Evolutionary conservation across 2,888 invertebrate genomes (phyloP).

Genomic region (Acronicta alni): DNA sequence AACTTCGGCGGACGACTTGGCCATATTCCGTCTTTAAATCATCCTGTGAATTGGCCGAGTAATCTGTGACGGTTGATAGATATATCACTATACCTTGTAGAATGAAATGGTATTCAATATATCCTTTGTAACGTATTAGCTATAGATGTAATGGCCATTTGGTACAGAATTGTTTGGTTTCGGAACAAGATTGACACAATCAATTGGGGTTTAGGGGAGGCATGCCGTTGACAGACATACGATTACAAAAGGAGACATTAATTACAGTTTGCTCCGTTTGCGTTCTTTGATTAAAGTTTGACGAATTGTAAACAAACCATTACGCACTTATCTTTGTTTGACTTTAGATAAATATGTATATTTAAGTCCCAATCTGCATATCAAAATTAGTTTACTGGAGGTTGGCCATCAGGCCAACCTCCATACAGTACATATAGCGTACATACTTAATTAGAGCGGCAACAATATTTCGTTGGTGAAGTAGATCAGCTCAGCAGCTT

Average conservation of each 20-base stretch:
- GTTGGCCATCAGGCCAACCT: too few species aligned
- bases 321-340: not conserved
- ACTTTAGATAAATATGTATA: too few species aligned
- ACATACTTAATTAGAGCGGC: too few species aligned
- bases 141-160: constrained; percentile 19
- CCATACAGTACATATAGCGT: too few species aligned
- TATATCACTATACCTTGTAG: constrained; percentile 2
- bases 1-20: constrained; percentile 58
- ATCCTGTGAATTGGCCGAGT: constrained; percentile 20
- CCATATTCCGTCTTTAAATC: constrained; percentile 39
- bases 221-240: not conserved
- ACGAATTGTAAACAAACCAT: too few species aligned
- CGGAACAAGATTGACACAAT: constrained; percentile 21
- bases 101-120: constrained; percentile 17
- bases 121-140: constrained; percentile 23
- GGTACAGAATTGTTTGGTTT: constrained; percentile 4
- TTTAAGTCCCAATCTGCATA: too few species aligned
- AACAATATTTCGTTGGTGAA: too few species aligned
- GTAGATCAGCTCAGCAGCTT: too few species aligned
- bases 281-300: not conserved
- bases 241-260: not conserved
- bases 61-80: constrained; percentile 25
- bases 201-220: not conserved
- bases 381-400: too few species aligned
- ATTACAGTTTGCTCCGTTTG: not conserved